A percentile compares a stretch with the other conserved stretches of the same genome.
phyloP scores from a whole-genome alignment of 2,113 vertebrate species.

The Cariama cristata region DNA sequence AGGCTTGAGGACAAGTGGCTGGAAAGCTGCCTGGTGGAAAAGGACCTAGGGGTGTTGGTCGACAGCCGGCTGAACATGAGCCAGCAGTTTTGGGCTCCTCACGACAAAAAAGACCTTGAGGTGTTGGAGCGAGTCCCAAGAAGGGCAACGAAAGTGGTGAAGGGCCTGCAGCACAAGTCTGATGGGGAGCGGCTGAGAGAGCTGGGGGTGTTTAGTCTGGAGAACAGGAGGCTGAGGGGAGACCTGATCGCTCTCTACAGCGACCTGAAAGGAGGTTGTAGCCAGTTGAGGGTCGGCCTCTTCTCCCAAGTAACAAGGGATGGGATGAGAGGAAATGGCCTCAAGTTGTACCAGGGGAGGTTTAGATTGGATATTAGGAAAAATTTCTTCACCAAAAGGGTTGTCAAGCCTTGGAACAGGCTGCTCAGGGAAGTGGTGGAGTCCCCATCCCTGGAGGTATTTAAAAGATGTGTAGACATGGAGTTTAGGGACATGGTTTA shows the following conservation, averaged over 20 bases:
- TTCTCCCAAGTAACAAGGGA: neutral
- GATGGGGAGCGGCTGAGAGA: neutral
- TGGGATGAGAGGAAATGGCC: neutral
- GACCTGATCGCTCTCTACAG: neutral
- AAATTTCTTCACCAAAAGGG: neutral
- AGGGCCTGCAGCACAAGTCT: too few relatives aligned
- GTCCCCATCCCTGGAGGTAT: neutral
- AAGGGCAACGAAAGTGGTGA: neutral
- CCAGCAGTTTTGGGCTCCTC: neutral
- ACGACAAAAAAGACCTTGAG: neutral
- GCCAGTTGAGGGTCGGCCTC: rapidly evolving
- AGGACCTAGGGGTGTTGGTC: neutral
- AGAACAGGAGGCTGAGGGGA: neutral
- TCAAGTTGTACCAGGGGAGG: neutral
- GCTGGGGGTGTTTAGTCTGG: neutral
- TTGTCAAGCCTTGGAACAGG: neutral
- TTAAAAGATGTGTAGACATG: neutral
- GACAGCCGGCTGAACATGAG: neutral
- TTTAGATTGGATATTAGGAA: neutral
- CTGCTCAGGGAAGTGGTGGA: neutral
- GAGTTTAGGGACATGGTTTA: neutral
- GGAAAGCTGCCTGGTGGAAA: rapidly evolving
- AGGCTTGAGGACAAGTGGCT: neutral
- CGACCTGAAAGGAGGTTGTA: neutral
- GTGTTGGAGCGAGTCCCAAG: neutral